Base-by-base conservation (phyloP, 2,113 vertebrate genomes). In the Struthidea cinerea region DNA sequence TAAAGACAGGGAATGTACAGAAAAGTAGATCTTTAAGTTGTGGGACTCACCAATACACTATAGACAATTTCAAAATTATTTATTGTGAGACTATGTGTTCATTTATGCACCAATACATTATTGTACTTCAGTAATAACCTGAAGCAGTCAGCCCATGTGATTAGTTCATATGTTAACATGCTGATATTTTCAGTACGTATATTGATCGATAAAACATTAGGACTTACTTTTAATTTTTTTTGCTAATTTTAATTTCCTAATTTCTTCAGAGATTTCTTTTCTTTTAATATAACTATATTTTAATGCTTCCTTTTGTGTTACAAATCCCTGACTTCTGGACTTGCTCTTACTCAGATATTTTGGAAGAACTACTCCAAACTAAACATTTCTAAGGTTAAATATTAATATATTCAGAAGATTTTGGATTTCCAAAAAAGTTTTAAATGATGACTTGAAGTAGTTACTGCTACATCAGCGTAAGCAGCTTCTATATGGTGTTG, bases 401-500 rank as follows among this genome's bases (percentile, higher is more conserved):
- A 59, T 68, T 77, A 57, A 70, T 33, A 64, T 59, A 82, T 59
- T 87, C 14, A 68, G 42, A 84, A 39, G 2, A 37, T 44, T 85
- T 39, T 70, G 17, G 1, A 32, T 47, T 59, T 42, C 33, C 4
- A 81, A 64, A 84, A 81, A 28, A n/a, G 2, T 80, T 95, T 90
- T 55, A 90, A 84, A 68, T 79, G 1, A 76, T 82, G 30, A 95
- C 74, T 92, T 96, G 87, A 97, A 89, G 94, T 95, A 92, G 84
- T 59, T 57, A 94, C 46, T 56, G 85, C 95, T 87, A 89, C 65
- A 79, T 96, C 77, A 84, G 61, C 94, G 84, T 57, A 89, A 71
- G 87, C 71, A 77, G 63, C 70, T 91, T 97, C 95, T 63, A 96
- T 91, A 93, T 87, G 53, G 84, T 81, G 71, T 39, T 96, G 23